Percentiles rank a stretch among this genome's conserved stretches.
phyloP scores from a whole-genome alignment of 2,113 vertebrate genomes.

The Actenoides lindsayi region DNA sequence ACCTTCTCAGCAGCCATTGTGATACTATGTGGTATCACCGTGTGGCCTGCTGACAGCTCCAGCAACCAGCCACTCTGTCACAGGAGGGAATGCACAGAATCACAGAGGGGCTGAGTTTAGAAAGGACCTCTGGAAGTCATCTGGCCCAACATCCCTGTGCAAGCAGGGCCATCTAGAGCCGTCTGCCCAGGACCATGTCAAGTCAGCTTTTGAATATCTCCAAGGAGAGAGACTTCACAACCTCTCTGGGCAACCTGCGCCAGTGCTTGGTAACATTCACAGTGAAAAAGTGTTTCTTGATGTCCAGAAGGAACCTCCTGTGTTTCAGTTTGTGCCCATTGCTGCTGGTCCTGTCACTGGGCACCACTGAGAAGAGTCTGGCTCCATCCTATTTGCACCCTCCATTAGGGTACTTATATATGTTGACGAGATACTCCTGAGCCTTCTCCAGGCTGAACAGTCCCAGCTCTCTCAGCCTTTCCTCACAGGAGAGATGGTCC shows the following conservation, averaged over 20 bases:
- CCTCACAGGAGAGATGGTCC: not conserved
- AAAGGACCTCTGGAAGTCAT: not conserved
- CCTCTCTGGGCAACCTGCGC: too few species aligned
- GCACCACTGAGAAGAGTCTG: too few species aligned
- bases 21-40: rapidly evolving
- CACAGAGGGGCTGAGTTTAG: not conserved
- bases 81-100: not conserved
- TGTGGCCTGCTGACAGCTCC: not conserved
- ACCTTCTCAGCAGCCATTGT: not conserved
- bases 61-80: not conserved
- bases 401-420: not conserved
- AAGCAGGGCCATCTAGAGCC: not conserved
- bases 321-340: too few species aligned
- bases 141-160: not conserved
- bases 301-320: too few species aligned
- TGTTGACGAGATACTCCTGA: not conserved
- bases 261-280: too few species aligned
- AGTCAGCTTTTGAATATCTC: too few species aligned
- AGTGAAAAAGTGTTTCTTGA: too few species aligned
- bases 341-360: too few species aligned
- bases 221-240: too few species aligned
- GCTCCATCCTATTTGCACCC: not conserved
- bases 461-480: not conserved
- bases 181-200: not conserved
- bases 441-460: not conserved